A percentile compares a stretch with the other conserved stretches of the same genome.
Conservation (phyloP, 2,113 vertebrate species). For the Artemisiospiza belli region DNA sequence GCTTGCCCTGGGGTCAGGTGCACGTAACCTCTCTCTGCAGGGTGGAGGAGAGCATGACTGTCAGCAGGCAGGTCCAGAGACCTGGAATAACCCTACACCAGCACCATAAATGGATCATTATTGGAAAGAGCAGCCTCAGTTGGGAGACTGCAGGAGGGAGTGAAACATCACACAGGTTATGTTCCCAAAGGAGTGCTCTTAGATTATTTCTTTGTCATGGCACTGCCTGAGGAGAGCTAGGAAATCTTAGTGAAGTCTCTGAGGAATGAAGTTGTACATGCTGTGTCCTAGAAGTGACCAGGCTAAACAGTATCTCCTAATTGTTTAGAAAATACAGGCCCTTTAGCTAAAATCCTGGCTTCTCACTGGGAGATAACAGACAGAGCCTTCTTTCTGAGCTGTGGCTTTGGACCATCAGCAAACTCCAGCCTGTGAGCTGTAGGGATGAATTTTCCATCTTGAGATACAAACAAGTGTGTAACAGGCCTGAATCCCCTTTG, state of each 20-base stretch:
- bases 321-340: neutral
- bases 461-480: neutral
- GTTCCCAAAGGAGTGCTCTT: neutral
- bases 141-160: neutral
- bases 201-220: neutral
- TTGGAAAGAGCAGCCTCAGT: neutral
- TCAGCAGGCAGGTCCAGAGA: neutral
- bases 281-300: neutral
- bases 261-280: neutral
- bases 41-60: neutral
- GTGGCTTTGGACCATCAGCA: neutral
- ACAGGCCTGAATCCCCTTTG: neutral
- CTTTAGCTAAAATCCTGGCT: neutral
- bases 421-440: neutral
- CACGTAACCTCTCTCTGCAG: conserved; percentile 85
- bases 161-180: neutral
- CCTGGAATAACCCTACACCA: neutral
- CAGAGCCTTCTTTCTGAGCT: neutral
- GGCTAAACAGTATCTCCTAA: neutral
- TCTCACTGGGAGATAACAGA: neutral
- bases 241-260: neutral
- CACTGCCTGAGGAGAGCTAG: neutral
- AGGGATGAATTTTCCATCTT: neutral
- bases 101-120: neutral
- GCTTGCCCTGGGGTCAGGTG: conserved; percentile 75